A percentile compares a stretch with the other conserved stretches of the same genome.
phyloP scores from a whole-genome alignment of 2,888 invertebrate species.

The Synergus japonicus region DNA sequence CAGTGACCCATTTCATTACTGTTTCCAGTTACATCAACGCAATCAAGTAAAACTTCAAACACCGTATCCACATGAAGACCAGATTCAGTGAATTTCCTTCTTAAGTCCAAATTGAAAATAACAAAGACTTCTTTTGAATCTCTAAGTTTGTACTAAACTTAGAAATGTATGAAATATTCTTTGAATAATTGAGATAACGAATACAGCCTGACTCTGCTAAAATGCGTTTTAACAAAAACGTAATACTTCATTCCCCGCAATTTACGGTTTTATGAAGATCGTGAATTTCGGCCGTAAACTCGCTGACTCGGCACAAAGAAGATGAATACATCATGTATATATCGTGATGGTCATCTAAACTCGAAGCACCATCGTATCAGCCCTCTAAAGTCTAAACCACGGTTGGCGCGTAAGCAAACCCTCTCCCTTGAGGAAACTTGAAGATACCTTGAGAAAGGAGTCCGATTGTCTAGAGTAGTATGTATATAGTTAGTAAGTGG shows the following conservation, averaged over 20 bases:
- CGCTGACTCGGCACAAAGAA: conserved; percentile 39
- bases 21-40: too few species aligned
- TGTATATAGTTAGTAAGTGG: conserved; percentile 69
- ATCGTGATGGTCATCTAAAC: conserved; percentile 57
- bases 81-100: too few species aligned
- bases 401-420: conserved; percentile 44
- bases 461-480: conserved; percentile 67
- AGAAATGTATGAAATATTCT: neutral
- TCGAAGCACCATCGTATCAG: conserved; percentile 42
- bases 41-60: too few species aligned
- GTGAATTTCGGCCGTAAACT: conserved; percentile 33
- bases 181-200: conserved; percentile 32
- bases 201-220: neutral
- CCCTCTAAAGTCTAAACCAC: conserved; percentile 8
- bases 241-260: conserved; percentile 25
- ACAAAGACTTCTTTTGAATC: too few species aligned
- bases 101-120: too few species aligned
- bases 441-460: conserved; percentile 56
- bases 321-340: conserved; percentile 46
- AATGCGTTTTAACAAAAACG: conserved; percentile 11
- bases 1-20: too few species aligned
- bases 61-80: too few species aligned
- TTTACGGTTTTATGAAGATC: conserved; percentile 37
- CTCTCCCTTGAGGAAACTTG: conserved; percentile 54
- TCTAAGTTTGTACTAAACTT: too few species aligned